phyloP scores from a whole-genome alignment of 37 sponge, comb jelly and placozoan genomes.

The Chondrosia reniformis region DNA sequence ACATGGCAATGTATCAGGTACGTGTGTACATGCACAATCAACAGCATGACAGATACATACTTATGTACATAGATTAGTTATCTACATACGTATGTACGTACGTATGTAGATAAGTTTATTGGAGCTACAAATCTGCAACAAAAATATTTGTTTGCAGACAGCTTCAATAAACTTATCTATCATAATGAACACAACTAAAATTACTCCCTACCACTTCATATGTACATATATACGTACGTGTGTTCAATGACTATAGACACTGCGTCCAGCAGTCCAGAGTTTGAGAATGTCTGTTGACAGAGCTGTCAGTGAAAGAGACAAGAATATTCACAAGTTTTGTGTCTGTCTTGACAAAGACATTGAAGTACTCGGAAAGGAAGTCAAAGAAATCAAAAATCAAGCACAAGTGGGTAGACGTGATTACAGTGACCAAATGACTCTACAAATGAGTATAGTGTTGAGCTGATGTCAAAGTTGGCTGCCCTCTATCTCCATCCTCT shows the following conservation, averaged over 20 bases:
- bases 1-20: conserved; percentile 86
- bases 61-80: not conserved
- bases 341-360: conserved; percentile 89
- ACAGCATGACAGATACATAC: not conserved
- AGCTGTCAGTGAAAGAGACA: conserved; percentile 80
- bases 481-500: not conserved
- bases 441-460: not conserved
- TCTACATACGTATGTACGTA: conserved; percentile 4
- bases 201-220: too few relatives aligned
- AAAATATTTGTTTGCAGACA: not conserved
- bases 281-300: conserved; percentile 82
- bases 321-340: conserved; percentile 88
- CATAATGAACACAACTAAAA: too few relatives aligned
- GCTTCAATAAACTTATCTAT: too few relatives aligned
- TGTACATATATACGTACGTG: not conserved
- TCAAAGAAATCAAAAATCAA: conserved; percentile 82
- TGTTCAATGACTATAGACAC: conserved; percentile 42
- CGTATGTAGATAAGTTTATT: not conserved
- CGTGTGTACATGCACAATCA: not conserved
- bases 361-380: conserved; percentile 73
- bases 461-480: too few relatives aligned
- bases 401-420: conserved; percentile 53
- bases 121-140: not conserved
- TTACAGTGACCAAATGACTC: too few relatives aligned
- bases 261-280: conserved; percentile 75